Evolutionary conservation across 2,113 vertebrate species (phyloP), one percentile per base, ranked within the genome.

Genomic region (Lates calcarifer): DNA sequence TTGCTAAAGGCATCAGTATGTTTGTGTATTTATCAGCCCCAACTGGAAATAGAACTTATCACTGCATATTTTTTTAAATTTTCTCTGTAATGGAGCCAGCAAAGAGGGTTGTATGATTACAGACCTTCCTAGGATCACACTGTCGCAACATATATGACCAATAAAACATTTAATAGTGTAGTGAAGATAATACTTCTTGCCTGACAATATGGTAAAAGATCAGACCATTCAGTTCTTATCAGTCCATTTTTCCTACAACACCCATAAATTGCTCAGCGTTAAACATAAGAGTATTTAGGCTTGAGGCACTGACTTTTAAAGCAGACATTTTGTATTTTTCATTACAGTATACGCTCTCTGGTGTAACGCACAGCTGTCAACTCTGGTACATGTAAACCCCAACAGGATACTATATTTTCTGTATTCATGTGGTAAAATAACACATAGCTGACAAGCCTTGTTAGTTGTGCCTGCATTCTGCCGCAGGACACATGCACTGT

Each of bases 81-180:
- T 10, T 37, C 35, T 37, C 35, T 1, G 6, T 9, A 37, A 37
- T 37, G 35, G 35, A 37, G 35, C 3, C 6, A 37, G 35, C 17
- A 3, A 2, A 22, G 20, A 20, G 24, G 22, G 49, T 5, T 53
- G 51, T 3, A 4, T 1, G 8, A 6, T 55, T 74, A 51, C 58
- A 58, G 35, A 47, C 8, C 28, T 49, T 68, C 24, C 11, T 45
- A 28, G 37, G 41, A 74, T 39, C 57, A 33, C 20, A 28, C 5
- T 11, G 28, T 74, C 70, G 65, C 29, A 1, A 24, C n/a, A 39
- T 68, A 74, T 15, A 56, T 1, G 6, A 22, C 41, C 56, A 51
- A 29, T 80, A 81, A 85, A 71, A 49, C 51, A 72, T 66, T 75
- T 56, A 65, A 72, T 26, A 37, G 31, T n/a, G 55, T 15, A 8